Percentiles rank a stretch among this genome's conserved stretches.
phyloP scores from a whole-genome alignment of 2,113 vertebrate genomes.

The Spheniscus mendiculus region DNA sequence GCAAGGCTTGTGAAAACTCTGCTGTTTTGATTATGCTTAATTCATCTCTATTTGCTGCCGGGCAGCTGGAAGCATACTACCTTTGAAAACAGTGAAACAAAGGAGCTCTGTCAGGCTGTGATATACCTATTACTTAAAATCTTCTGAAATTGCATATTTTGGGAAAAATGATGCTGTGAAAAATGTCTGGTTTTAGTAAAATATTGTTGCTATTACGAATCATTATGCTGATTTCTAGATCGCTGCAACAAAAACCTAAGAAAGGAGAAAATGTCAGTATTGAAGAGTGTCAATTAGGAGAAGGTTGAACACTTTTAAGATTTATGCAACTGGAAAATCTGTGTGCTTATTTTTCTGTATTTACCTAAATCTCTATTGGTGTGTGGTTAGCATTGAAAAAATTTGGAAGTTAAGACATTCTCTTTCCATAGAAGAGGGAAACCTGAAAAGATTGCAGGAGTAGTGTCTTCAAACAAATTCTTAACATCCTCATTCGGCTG shows the following conservation, averaged over 20 bases:
- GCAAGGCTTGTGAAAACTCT: neutral
- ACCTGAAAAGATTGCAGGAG: neutral
- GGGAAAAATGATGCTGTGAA: neutral
- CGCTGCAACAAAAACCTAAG: neutral
- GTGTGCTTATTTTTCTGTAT: neutral
- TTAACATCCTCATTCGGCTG: neutral
- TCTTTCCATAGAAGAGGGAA: neutral
- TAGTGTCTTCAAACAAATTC: neutral
- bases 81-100: neutral
- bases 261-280: neutral
- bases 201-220: neutral
- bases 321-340: neutral
- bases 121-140: neutral
- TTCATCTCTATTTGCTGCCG: neutral
- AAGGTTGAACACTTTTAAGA: neutral
- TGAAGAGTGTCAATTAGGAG: neutral
- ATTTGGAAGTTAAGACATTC: neutral
- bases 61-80: neutral
- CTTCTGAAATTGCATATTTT: neutral
- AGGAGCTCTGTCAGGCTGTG: neutral
- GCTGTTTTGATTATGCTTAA: neutral
- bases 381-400: neutral
- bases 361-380: neutral
- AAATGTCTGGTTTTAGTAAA: neutral
- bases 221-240: neutral